Evolutionary conservation across 2,797 vertebrate species (phyloP).

Genomic region (Numenius phaeopus): DNA sequence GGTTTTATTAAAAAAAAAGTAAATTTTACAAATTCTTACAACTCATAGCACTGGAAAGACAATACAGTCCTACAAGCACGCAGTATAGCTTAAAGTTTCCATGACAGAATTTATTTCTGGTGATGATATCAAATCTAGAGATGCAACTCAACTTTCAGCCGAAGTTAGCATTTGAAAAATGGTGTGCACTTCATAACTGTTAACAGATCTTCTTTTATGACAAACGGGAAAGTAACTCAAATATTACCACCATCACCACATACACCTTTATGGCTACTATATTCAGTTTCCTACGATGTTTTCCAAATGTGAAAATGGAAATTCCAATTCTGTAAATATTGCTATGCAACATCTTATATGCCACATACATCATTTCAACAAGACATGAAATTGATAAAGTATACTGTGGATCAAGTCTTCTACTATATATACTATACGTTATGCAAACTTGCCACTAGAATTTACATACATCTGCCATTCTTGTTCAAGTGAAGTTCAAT

Average conservation of each 20-base stretch:
- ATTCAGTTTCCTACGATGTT: background rate
- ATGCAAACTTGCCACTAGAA: background rate
- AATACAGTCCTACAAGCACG: background rate
- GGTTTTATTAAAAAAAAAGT: background rate
- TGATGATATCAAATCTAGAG: background rate
- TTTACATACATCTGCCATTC: background rate
- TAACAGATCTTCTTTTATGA: background rate
- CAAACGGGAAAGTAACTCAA: background rate
- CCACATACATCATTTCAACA: background rate
- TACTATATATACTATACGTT: background rate
- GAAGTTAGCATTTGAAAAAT: background rate
- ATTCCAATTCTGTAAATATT: background rate
- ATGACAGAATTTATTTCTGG: background rate
- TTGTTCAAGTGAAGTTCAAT: slow-evolving; percentile 1
- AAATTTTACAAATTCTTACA: background rate
- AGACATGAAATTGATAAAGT: background rate
- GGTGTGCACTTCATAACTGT: background rate
- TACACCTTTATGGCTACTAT: background rate
- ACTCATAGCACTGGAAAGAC: background rate
- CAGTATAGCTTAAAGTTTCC: background rate
- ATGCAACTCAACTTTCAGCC: background rate
- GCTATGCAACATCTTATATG: background rate
- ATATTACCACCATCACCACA: background rate
- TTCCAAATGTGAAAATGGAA: background rate
- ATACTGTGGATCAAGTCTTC: background rate